Percentiles rank a stretch among this genome's conserved stretches.
Conservation (phyloP, 1,140 invertebrate genomes). For the Drosophila varians region DNA sequence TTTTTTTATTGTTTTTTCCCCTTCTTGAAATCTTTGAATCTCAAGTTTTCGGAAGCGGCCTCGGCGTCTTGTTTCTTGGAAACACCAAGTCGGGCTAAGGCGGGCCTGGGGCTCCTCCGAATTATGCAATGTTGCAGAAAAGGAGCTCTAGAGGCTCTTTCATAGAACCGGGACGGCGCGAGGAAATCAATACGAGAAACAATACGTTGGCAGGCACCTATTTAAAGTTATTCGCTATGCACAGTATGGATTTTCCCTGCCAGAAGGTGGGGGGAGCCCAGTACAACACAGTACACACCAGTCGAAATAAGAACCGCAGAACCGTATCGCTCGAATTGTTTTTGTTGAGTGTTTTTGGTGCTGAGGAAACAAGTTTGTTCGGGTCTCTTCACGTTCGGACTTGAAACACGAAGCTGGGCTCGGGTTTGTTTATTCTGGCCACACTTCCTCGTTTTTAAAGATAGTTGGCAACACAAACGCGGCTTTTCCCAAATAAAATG, state of each 20-base stretch:
- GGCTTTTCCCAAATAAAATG: too few relatives aligned
- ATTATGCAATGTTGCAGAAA: conserved; percentile 57
- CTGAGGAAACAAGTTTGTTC: conserved; percentile 51
- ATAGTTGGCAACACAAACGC: too few relatives aligned
- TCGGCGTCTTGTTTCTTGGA: conserved; percentile 41
- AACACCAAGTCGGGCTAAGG: too few relatives aligned
- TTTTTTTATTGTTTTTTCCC: conserved; percentile 19
- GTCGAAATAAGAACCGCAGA: conserved; percentile 28
- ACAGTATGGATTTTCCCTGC: conserved; percentile 34
- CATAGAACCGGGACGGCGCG: not conserved
- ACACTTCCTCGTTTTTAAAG: too few relatives aligned
- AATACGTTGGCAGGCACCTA: conserved; percentile 44
- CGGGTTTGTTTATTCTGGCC: too few relatives aligned
- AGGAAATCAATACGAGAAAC: conserved; percentile 32
- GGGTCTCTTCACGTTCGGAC: not conserved
- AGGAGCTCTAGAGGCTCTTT: not conserved
- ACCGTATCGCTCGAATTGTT: conserved; percentile 53
- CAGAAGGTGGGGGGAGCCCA: not conserved
- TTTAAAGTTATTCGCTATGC: conserved; percentile 26
- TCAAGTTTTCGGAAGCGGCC: not conserved
- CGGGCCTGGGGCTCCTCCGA: not conserved
- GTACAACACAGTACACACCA: conserved; percentile 36
- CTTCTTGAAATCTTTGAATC: conserved; percentile 3
- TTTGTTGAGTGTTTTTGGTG: conserved; percentile 30
- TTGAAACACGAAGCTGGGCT: too few relatives aligned